phyloP scores from a whole-genome alignment of 2,113 vertebrate genomes.

The Lonchura striata region DNA sequence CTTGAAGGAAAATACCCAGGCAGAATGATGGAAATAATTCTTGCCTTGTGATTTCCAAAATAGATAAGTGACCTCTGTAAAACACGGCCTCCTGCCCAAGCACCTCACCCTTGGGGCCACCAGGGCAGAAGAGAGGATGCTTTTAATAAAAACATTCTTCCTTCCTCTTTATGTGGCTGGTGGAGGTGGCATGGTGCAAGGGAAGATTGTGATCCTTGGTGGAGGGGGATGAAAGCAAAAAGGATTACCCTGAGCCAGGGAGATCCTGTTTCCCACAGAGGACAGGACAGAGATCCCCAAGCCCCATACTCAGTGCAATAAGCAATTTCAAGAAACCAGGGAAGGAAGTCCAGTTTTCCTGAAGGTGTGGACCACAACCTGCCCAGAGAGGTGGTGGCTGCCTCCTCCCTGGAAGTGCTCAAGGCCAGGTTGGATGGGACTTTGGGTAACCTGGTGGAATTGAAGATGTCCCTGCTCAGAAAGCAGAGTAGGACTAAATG shows the following conservation, averaged over 20 bases:
- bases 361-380: neutral
- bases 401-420: neutral
- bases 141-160: neutral
- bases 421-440: neutral
- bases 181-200: neutral
- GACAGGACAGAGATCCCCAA: neutral
- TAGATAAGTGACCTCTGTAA: neutral
- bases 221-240: neutral
- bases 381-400: neutral
- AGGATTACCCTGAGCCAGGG: neutral
- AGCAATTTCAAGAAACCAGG: neutral
- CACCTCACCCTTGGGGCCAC: neutral
- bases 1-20: neutral
- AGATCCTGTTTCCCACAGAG: neutral
- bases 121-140: neutral
- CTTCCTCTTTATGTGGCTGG: neutral
- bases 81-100: neutral
- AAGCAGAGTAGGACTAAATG: too few relatives aligned
- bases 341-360: neutral
- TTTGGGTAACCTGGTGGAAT: neutral
- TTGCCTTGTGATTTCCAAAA: neutral
- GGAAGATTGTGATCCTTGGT: neutral
- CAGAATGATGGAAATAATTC: neutral
- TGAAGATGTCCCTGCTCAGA: neutral
- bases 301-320: fast-evolving